phyloP scores from a whole-genome alignment of 2,113 vertebrate species.

The Corythoichthys intestinalis region DNA sequence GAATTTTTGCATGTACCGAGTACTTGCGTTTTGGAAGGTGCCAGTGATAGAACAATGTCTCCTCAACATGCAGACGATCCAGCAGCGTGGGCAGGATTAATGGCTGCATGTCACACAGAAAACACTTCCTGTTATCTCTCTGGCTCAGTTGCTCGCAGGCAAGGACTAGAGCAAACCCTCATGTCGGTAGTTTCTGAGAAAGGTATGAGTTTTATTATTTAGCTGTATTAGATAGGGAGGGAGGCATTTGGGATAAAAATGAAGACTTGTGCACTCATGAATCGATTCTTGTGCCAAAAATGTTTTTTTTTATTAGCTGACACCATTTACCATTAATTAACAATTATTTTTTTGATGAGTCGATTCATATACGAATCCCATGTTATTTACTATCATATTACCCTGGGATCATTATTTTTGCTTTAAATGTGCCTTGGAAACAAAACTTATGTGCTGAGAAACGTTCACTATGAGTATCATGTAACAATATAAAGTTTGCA shows the following conservation, averaged over 20 bases:
- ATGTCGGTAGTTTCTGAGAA: slow-evolving; percentile 83
- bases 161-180: slow-evolving; percentile 72
- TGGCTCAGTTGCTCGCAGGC: slow-evolving; percentile 63
- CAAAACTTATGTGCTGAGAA: too few relatives aligned
- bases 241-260: not conserved
- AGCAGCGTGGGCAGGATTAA: slow-evolving; percentile 84
- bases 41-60: not conserved
- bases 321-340: too few relatives aligned
- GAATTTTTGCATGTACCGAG: not conserved
- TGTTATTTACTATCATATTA: too few relatives aligned
- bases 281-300: too few relatives aligned
- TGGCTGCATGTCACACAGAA: slow-evolving; percentile 90
- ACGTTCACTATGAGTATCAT: too few relatives aligned
- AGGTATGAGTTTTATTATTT: slow-evolving; percentile 54
- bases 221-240: too few relatives aligned
- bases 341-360: too few relatives aligned
- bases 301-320: not conserved
- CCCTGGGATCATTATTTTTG: too few relatives aligned
- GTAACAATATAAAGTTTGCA: too few relatives aligned
- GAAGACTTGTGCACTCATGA: too few relatives aligned
- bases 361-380: too few relatives aligned
- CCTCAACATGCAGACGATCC: slow-evolving; percentile 78
- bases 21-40: not conserved
- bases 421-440: too few relatives aligned
- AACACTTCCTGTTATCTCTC: slow-evolving; percentile 75